Evolutionary conservation across 2,888 invertebrate species (phyloP), one percentile per base, ranked within the genome.

Genomic region (Ectobius pallidus): DNA sequence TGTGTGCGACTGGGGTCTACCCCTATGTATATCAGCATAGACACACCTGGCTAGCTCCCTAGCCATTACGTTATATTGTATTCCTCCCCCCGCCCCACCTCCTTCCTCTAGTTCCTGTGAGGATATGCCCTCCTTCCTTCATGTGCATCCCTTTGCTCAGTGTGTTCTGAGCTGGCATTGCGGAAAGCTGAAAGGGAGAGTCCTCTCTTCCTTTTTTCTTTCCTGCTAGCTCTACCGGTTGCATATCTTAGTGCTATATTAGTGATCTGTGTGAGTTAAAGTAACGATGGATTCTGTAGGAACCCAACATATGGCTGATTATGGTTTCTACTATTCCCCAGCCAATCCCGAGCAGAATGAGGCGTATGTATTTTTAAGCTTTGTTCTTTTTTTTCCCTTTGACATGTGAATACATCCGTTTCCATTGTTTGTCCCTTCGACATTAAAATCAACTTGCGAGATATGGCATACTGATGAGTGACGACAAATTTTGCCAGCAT

Each of bases 41-140:
- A 70, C 70, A 73, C 73, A 73, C 73, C 73, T 73, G 73, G 73
- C 49, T 55, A n/a, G 63, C 62, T 70, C 73, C 65, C 70, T 34
- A 63, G 3, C 58, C 58, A 58, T 58, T 20, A 11, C 52, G 25
- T 22, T 52, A 52, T 25, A 52, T 52, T 44, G 65, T 65, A 14
- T 44, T 44, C 42, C 32, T 20, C 42, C 34, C 39, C 42, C 42
- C 30, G 32, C 34, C 32, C 22, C 63, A 34, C 11, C 11, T 32
- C 0, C 32, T 63, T 20, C 14, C 32, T n/a, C 22, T 25, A 62
- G 71, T 71, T 71, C 71, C 62, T 71, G 61, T 71, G 70, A 61
- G 42, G 42, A 61, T 46, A 70, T 18, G 9, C n/a, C 2, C 20
- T 18, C 42, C 67, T 30, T 58, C 30, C 58, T 6, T 9, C 25